Base-by-base conservation (phyloP, 2,113 vertebrate species). In the Lophochroa leadbeateri region DNA sequence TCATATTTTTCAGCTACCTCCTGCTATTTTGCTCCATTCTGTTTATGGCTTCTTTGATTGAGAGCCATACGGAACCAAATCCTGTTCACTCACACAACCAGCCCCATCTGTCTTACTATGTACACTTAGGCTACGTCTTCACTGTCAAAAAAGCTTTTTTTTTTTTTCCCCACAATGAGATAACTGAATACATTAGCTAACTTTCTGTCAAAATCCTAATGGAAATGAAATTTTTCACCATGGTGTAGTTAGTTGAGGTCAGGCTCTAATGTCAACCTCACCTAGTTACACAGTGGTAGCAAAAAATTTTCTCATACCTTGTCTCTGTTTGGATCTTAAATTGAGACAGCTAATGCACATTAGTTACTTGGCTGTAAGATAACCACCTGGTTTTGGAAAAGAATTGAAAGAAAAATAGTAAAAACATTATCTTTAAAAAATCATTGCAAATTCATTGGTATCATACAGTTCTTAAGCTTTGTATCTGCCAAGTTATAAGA, bases 11-110 rank as follows among this genome's bases (percentile, higher is more conserved):
- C 91, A 90, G 33, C 68, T 92, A 21, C 77, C 69, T 92, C 91
- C 86, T 91, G 81, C 71, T 94, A 87, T 95, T 97, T 94, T 94
- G 39, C 80, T 94, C 47, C 64, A 19, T 94, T 96, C 61, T 86
- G 72, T 77, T 94, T 86, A 88, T 61, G 88, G 65, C 10, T 90
- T 83, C 52, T 90, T 60, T 84, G 61, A 80, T 9, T 64, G 76
- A 83, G 64, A 95, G 76, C 90, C 88, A 94, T 90, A 92, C 18
- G 8, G 85, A 92, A 88, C 20, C 17, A 78, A 94, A 70, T 83
- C 55, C 47, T 88, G 33, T 74, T 93, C 24, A 0, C 43, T 92
- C 8, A 16, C 13, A 80, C 55, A 93, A 64, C 64, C 60, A 93
- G 47, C 21, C 57, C 85, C 95, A 96, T 96, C 94, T 96, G 90